Evolutionary conservation across 1,140 invertebrate genomes (phyloP).

Genomic region (Musca vetustissima): DNA sequence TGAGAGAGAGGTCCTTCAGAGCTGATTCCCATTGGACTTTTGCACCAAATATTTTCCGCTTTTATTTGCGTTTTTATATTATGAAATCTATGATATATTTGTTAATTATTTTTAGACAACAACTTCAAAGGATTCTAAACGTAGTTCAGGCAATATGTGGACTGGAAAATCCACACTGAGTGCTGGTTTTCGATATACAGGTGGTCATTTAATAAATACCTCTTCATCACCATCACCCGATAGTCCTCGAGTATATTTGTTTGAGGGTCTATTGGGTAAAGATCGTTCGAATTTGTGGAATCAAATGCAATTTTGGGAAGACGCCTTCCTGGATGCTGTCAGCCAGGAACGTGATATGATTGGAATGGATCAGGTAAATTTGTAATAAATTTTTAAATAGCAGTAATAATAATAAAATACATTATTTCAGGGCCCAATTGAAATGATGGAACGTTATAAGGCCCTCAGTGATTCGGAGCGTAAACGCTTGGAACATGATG

Average conservation of each 20-base stretch:
- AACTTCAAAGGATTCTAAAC: conserved; percentile 63
- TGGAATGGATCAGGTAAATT: conserved; percentile 90
- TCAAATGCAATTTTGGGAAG: conserved; percentile 99
- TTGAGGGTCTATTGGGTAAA: conserved; percentile 76
- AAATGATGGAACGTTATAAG: conserved; percentile 99
- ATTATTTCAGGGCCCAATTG: conserved; percentile 73
- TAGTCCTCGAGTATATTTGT: conserved; percentile 84
- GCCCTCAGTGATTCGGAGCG: conserved; percentile 90
- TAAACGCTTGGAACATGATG: conserved; percentile 96
- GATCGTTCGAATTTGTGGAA: conserved; percentile 90
- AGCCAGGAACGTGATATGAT: conserved; percentile 98
- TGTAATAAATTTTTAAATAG: too few species aligned
- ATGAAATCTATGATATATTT: not conserved
- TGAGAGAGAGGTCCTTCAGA: too few species aligned
- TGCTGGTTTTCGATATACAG: conserved; percentile 85
- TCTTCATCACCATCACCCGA: conserved; percentile 83
- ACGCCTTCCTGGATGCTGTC: conserved; percentile 97
- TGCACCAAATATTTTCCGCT: too few species aligned
- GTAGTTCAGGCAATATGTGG: conserved; percentile 81
- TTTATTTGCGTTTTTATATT: not conserved
- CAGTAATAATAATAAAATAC: not conserved
- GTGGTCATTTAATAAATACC: conserved; percentile 83
- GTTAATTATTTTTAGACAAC: conserved; percentile 41
- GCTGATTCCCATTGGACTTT: too few species aligned
- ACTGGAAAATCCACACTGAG: conserved; percentile 90